Evolutionary conservation across 2,797 vertebrate species (phyloP).

Genomic region (Phaenicophaeus curvirostris): DNA sequence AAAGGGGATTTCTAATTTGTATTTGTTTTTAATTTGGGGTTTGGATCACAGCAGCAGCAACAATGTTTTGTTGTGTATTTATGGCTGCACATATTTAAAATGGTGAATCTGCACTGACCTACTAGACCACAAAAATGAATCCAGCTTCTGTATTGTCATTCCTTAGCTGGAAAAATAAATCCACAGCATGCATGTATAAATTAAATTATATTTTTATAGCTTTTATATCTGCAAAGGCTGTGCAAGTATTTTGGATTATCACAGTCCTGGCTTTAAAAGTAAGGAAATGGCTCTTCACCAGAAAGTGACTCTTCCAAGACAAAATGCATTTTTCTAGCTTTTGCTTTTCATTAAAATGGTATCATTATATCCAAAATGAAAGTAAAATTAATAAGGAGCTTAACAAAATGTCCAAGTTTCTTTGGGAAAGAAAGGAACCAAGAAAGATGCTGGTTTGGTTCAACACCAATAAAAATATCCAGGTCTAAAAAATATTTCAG

Average conservation of each 20-base stretch:
- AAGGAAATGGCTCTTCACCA: background rate
- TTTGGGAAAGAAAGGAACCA: background rate
- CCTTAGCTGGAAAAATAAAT: conserved; percentile 50
- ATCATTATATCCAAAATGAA: background rate
- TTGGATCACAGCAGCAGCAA: conserved; percentile 51
- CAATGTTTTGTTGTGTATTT: conserved; percentile 55
- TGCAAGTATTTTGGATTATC: conserved; percentile 11
- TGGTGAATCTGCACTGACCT: conserved; percentile 59
- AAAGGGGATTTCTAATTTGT: conserved; percentile 43
- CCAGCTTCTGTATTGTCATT: conserved; percentile 58
- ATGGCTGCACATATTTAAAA: conserved; percentile 57
- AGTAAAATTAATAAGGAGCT: background rate
- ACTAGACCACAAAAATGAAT: conserved; percentile 58
- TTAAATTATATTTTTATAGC: conserved; percentile 52
- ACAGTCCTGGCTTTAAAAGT: conserved; percentile 1
- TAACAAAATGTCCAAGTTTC: background rate
- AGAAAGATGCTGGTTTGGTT: background rate
- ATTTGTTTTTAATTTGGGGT: conserved; percentile 69
- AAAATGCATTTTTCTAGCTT: background rate
- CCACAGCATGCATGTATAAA: conserved; percentile 35
- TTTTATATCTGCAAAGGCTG: conserved; percentile 3
- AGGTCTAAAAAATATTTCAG: background rate
- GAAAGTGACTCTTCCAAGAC: conserved; percentile 4
- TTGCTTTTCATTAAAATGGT: conserved; percentile 4
- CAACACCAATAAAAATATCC: background rate